Evolutionary conservation across 2,113 vertebrate genomes (phyloP), one percentile per base, ranked within the genome.

Genomic region (Pseudopipra pipra): DNA sequence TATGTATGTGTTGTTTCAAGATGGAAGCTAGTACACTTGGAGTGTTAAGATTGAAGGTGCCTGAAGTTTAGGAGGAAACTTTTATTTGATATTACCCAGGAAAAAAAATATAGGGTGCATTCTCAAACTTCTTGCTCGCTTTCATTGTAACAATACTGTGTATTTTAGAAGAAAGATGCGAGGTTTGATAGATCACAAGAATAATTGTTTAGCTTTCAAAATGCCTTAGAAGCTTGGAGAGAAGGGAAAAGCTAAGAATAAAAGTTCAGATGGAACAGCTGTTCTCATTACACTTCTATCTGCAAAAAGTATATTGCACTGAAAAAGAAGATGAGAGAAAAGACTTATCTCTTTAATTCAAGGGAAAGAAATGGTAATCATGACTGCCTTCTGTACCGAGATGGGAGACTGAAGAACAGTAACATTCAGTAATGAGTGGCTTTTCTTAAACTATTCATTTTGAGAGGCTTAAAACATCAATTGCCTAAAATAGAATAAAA

Each of bases 401-500:
- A 88, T 27, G 28, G n/a, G 41, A 65, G 51, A 80, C 33, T 5
- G 6, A 51, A 87, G 61, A 93, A 79, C 66, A 76, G 47, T 46
- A 73, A 16, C 11, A 16, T 71, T 86, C 39, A 63, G 39, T 89
- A 78, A 90, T 47, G 35, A 75, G 27, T 44, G 44, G 30, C 30
- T 95, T 93, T 71, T 92, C 72, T 81, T 66, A 71, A 95, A 43
- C 47, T 74, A 6, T 54, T 90, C 27, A 15, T 66, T 90, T 71
- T 77, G 85, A 84, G 35, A 89, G 21, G 51, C 43, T 94, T 84
- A 86, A 93, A 77, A 87, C 62, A 77, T 55, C 25, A n/a, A 30
- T 77, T 88, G 35, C 47, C 75, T 86, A 74, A 92, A 93, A 81
- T 77, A 62, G 59, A 97, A 73, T 39, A 54, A 70, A 84, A 92